Evolutionary conservation across 2,797 vertebrate genomes (phyloP).

Genomic region (Sebastes trivittatus): DNA sequence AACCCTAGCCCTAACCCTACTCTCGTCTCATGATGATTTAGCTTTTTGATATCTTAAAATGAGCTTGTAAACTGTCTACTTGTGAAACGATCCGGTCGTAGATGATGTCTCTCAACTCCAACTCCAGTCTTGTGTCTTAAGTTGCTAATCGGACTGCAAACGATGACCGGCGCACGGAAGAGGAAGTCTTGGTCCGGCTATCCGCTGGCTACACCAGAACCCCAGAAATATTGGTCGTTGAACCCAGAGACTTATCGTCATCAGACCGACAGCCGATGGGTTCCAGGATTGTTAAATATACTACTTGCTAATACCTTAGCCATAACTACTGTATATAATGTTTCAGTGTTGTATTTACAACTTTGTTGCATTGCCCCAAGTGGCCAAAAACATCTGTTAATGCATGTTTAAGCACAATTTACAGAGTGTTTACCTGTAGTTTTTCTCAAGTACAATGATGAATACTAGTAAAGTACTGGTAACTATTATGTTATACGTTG

Average conservation of each 20-base stretch:
- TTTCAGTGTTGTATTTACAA: neutral
- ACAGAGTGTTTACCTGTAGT: neutral
- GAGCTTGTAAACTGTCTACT: neutral
- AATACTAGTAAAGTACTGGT: neutral
- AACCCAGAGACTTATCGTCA: no score
- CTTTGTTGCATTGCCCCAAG: neutral
- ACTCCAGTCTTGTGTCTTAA: no score
- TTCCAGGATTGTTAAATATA: neutral
- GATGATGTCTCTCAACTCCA: no score
- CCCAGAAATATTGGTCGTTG: neutral
- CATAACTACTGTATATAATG: neutral
- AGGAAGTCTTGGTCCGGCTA: neutral
- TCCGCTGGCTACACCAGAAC: neutral
- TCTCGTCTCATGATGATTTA: no score
- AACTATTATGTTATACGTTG: neutral
- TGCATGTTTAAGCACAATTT: neutral
- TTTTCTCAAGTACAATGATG: neutral
- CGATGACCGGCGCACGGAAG: no score
- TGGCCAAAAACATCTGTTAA: neutral
- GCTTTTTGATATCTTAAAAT: neutral
- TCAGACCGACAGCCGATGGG: neutral
- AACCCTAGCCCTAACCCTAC: no score
- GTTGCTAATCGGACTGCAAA: no score
- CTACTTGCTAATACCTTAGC: neutral
- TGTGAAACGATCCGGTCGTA: no score